A percentile compares a stretch with the other conserved stretches of the same genome.
phyloP scores from a whole-genome alignment of 2,888 invertebrate genomes.

The Drosophila seclusa region DNA sequence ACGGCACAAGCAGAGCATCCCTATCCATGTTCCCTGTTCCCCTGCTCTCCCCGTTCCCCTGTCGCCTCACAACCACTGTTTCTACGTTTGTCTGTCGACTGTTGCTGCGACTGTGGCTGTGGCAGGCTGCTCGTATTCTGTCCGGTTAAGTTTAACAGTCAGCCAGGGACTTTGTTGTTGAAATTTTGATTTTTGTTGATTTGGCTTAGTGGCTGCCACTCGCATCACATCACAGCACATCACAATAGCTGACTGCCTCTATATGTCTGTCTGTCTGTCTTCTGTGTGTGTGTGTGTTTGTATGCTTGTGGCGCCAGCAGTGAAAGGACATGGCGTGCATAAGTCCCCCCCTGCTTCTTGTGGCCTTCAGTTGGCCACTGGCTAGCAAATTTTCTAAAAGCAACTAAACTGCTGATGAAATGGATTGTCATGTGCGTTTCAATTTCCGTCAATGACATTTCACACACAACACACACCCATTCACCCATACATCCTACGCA shows the following conservation, averaged over 20 bases:
- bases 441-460: slow-evolving; percentile 82
- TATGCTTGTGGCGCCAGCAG: slow-evolving; percentile 47
- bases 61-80: background rate
- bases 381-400: slow-evolving; percentile 73
- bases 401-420: slow-evolving; percentile 83
- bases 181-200: slow-evolving; percentile 81
- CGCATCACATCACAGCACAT: slow-evolving; percentile 61
- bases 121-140: slow-evolving; percentile 38
- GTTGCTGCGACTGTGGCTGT: slow-evolving; percentile 9
- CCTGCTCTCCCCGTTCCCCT: background rate
- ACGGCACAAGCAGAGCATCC: slow-evolving; percentile 20
- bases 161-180: slow-evolving; percentile 81
- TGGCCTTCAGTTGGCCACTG: slow-evolving; percentile 29
- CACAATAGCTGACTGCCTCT: slow-evolving; percentile 35
- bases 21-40: background rate
- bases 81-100: slow-evolving; percentile 1
- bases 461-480: slow-evolving; percentile 30
- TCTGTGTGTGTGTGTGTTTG: slow-evolving; percentile 2
- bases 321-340: slow-evolving; percentile 28
- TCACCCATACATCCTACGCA: slow-evolving; percentile 1
- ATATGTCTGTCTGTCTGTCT: slow-evolving; percentile 3
- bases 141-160: slow-evolving; percentile 79
- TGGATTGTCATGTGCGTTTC: slow-evolving; percentile 84
- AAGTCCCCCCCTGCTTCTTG: background rate
- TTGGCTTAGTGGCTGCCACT: slow-evolving; percentile 80